Evolutionary conservation across 1,140 invertebrate species (phyloP), one percentile per base, ranked within the genome.

Genomic region (Drosophila bocki): DNA sequence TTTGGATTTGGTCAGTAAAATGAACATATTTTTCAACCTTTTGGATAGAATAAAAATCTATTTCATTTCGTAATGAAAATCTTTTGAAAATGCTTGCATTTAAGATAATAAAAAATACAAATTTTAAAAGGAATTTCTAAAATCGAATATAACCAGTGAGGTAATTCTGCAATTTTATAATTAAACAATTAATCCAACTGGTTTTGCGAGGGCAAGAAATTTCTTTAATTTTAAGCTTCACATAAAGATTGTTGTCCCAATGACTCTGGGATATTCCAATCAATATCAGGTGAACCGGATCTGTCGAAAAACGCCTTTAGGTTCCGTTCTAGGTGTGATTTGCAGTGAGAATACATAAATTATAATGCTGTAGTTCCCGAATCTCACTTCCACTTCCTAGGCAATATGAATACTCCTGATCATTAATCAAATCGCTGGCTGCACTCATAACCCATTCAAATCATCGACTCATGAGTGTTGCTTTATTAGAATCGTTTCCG

Each of bases 381-480:
- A 45, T 45, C 12, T 7, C 22, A 69, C 65, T 67, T 51, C 37
- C 61, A 67, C 67, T 70, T 70, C 67, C 67, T 70, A 35, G 29
- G 22, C 37, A 12, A 44, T n/a, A 26, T 19, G 0, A 7, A 48
- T 12, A 57, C 48, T 19, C 26, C 29, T n/a, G 32, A 58, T 78
- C 75, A 78, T 78, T 69, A 78, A 77, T 78, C 62, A 78, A 68
- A 35, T 29, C 47, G 51, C 61, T 41, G 17, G 37, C 42, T 75
- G 72, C 72, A 77, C 70, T 75, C 57, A 74, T 74, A 75, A 53
- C 69, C 57, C 39, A 75, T 75, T 75, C 71, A 62, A 75, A 69
- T 77, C 74, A 77, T 61, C 74, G 48, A 26, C 35, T 68, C 51
- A 17, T 72, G 54, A 51, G 51, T 70, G 58, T 53, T 57, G 70